Evolutionary conservation across 1,140 invertebrate genomes (phyloP).

Genomic region (Idris sp.): DNA sequence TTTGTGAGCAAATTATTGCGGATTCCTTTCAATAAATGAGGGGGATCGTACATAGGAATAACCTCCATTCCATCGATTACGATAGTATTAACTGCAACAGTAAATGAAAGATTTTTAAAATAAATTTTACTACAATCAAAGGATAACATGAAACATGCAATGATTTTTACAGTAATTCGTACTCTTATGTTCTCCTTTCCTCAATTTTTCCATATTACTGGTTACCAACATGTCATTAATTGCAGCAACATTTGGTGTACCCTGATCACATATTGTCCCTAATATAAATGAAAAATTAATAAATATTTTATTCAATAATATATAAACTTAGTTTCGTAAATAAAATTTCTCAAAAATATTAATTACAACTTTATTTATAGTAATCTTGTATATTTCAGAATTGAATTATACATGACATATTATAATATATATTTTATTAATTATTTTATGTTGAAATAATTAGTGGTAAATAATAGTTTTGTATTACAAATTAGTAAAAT

Average conservation of each 20-base stretch:
- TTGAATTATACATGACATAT: no score
- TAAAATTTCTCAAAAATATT: no score
- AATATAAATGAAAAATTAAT: background rate
- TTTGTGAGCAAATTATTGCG: slow-evolving; percentile 24
- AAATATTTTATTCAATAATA: no score
- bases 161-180: no score
- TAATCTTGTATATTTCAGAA: no score
- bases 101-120: background rate
- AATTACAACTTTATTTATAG: no score
- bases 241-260: slow-evolving; percentile 14
- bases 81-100: slow-evolving; percentile 18
- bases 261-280: slow-evolving; percentile 40
- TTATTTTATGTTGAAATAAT: no score
- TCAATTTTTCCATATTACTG: background rate
- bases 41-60: slow-evolving; percentile 14
- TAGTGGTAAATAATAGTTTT: no score
- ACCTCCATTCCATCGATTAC: slow-evolving; percentile 15
- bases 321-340: no score
- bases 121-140: slow-evolving; percentile 5
- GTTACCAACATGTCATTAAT: slow-evolving; percentile 13
- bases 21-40: slow-evolving; percentile 23
- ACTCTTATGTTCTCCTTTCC: background rate
- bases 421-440: no score
- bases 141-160: no score
- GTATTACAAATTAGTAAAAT: no score